These are phyloP conservation scores for Heterotilapia buettikoferi DNA, from an alignment of 2,113 vertebrate genomes.

Conservation along the genomic window DNA sequence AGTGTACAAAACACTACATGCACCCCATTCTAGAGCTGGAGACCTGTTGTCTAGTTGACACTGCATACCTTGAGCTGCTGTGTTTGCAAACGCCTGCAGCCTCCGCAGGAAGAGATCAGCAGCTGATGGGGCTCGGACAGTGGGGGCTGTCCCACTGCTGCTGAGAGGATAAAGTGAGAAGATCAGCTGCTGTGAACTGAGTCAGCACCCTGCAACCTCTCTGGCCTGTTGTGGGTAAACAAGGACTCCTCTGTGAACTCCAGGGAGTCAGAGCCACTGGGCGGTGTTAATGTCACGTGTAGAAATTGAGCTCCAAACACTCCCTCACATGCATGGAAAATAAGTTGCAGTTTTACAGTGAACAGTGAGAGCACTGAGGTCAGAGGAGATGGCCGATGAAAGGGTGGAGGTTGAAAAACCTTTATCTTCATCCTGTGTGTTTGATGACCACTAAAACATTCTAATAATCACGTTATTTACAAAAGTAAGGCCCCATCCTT, in stretches of 20 bases:
- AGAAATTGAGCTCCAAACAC: not conserved
- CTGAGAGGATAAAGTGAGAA: not conserved
- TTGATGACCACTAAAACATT: not conserved
- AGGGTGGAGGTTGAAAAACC: not conserved
- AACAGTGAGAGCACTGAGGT: not conserved
- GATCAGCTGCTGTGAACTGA: constrained; percentile 4
- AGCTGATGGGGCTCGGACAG: not conserved
- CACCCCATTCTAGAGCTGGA: not conserved
- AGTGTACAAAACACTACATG: not conserved
- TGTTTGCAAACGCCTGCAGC: not conserved
- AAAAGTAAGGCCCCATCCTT: not conserved
- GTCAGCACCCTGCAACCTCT: constrained; percentile 25
- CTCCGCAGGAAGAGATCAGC: not conserved
- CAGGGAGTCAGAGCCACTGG: not conserved
- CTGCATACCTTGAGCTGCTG: not conserved
- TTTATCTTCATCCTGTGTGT: not conserved
- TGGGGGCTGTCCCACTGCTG: not conserved
- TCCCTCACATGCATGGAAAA: not conserved
- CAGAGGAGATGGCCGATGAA: not conserved
- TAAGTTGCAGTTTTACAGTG: not conserved
- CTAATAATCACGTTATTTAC: not conserved
- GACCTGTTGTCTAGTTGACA: not conserved
- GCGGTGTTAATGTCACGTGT: not conserved
- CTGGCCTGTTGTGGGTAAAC: constrained; percentile 17
- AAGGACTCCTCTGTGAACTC: constrained; percentile 10